Conservation (phyloP, 2,888 invertebrate species). For the Cyclophora punctaria region DNA sequence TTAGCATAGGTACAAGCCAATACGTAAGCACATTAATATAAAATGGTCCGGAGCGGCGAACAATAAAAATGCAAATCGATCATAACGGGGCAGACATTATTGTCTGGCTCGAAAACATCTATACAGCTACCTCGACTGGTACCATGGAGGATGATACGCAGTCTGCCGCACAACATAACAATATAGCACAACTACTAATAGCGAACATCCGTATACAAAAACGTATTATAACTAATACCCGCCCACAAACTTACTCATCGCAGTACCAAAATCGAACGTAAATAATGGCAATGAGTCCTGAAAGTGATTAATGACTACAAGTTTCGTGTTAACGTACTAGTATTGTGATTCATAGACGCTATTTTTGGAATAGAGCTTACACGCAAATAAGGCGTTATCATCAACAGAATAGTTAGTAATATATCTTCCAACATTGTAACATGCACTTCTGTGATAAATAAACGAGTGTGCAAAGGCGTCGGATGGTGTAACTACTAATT, state of each 20-base stretch:
- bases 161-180: too few relatives aligned
- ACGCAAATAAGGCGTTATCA: slow-evolving; percentile 9
- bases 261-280: slow-evolving; percentile 28
- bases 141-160: slow-evolving; percentile 1
- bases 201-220: slow-evolving; percentile 32
- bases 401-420: slow-evolving; percentile 1
- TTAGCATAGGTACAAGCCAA: slow-evolving; percentile 5
- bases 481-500: too few relatives aligned
- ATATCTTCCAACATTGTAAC: background rate
- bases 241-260: slow-evolving; percentile 43
- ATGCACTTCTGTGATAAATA: too few relatives aligned
- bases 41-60: slow-evolving; percentile 32
- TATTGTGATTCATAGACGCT: slow-evolving; percentile 10
- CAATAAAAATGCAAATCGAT: slow-evolving; percentile 60
- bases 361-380: slow-evolving; percentile 8
- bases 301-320: slow-evolving; percentile 36
- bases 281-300: slow-evolving; percentile 35
- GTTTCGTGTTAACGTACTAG: slow-evolving; percentile 18
- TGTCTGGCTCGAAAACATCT: slow-evolving; percentile 50
- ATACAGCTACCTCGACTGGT: slow-evolving; percentile 33
- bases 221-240: background rate
- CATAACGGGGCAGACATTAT: slow-evolving; percentile 50
- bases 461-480: too few relatives aligned
- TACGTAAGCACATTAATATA: slow-evolving; percentile 24
- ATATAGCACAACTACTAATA: too few relatives aligned